Base-by-base conservation (phyloP, 2,888 invertebrate genomes). In the Odiellus spinosus region DNA sequence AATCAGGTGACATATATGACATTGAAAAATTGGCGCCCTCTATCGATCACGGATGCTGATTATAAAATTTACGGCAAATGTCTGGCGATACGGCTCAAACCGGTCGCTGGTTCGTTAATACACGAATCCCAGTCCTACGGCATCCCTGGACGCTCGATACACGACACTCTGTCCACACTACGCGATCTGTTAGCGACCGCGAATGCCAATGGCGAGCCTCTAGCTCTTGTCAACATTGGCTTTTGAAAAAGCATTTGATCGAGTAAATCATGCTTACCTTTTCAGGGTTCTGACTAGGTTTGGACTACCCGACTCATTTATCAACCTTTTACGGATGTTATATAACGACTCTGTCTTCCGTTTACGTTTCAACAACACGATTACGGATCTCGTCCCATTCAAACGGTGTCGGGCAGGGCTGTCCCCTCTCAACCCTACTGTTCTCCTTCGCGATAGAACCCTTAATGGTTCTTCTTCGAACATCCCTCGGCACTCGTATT, bases 231-330 rank as follows among this genome's bases (percentile, higher is more conserved):
- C 3, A 65, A 63, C 61, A 48, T 66, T 36, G 64, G 67, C 47
- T 26, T 49, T 65, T 3, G 47, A 60, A 5, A 67, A 67, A 32
- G 65, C 66, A 1, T 65, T 66, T 50, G 61, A 60, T 0, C 61
- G 61, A 4, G 51, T 66, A 2, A 61, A 64, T 12, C 64, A 65
- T 48, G 0, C 45, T 45, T 2, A 42, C 15, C 50, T 53, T n/a
- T 17, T 42, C 8, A 3, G 5, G 2, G 32, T 49, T 1, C 40
- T 55, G 1, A 5, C 1, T 1, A 2, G 17, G 5, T 10, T 18
- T 5, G 46, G 40, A 3, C 35, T 18, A 6, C 40, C 17, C 1
- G 12, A 12, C 1, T 18, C 3, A 20, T 41, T 47, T 2, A 12
- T 44, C 44, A 46, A 10, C 3, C 11, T 59, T 6, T 48, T 60